Conservation (phyloP, 2,797 vertebrate species). For the Acanthurus lineatus region DNA sequence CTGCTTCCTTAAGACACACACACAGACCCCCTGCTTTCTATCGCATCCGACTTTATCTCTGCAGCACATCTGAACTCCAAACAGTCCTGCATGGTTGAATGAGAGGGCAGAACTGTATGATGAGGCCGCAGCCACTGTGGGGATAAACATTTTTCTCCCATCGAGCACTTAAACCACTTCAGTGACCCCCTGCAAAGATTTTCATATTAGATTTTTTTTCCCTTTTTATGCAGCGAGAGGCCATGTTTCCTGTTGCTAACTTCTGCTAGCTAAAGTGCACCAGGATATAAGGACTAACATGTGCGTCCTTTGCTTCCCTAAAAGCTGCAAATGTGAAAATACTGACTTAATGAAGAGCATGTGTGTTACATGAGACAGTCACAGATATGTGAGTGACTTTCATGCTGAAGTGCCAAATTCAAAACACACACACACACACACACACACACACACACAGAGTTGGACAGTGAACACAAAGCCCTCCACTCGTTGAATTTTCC, state of each 20-base stretch:
- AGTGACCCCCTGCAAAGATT: slow-evolving; percentile 14
- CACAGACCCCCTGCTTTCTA: background rate
- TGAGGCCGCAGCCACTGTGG: background rate
- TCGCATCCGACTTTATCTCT: slow-evolving; percentile 56
- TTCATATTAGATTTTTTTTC: background rate
- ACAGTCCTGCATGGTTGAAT: slow-evolving; percentile 58
- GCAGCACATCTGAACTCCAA: slow-evolving; percentile 59
- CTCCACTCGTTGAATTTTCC: slow-evolving; percentile 52
- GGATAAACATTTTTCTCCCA: slow-evolving; percentile 35
- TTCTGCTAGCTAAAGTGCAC: background rate
- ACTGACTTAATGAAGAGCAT: background rate
- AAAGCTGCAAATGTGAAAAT: background rate
- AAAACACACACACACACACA: slow-evolving; percentile 25
- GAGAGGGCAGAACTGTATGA: slow-evolving; percentile 44
- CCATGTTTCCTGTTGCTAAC: background rate
- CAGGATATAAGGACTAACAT: background rate
- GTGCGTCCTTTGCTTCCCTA: background rate
- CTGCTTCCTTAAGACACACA: background rate
- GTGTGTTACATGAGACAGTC: background rate
- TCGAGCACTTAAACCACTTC: slow-evolving; percentile 15
- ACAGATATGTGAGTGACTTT: slow-evolving; percentile 5
- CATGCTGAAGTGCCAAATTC: slow-evolving; percentile 3
- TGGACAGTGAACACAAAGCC: slow-evolving; percentile 17
- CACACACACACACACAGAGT: too few species aligned
- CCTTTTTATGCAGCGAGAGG: background rate